Percentiles rank a stretch among this genome's conserved stretches.
Conservation (phyloP, 2,797 vertebrate genomes). For the Scolopax rusticola region DNA sequence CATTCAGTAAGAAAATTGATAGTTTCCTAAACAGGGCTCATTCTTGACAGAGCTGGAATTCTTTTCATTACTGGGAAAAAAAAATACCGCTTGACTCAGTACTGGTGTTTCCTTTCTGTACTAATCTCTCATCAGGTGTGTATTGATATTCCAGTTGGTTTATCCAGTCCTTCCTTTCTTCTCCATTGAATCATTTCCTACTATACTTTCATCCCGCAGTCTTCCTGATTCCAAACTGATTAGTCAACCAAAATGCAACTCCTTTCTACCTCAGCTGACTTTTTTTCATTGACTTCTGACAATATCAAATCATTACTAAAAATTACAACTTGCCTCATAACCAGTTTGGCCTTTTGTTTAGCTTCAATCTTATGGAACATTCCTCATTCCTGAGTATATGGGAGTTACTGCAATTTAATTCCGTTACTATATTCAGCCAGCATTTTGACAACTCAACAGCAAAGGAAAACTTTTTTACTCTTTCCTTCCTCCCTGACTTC, state of each 20-base stretch:
- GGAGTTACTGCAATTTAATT: conserved; percentile 24
- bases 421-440: neutral
- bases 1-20: neutral
- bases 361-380: neutral
- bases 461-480: conserved; percentile 42
- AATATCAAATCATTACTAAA: conserved; percentile 13
- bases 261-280: neutral
- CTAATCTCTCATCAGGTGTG: neutral
- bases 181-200: conserved; percentile 72
- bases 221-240: conserved; percentile 37
- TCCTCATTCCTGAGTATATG: conserved; percentile 13
- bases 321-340: conserved; percentile 23
- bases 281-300: neutral
- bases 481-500: conserved; percentile 55
- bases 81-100: neutral
- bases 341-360: conserved; percentile 27
- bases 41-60: neutral
- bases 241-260: neutral
- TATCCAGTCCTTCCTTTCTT: conserved; percentile 35
- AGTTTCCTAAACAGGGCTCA: neutral
- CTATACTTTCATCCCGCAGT: neutral
- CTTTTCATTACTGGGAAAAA: neutral
- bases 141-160: neutral
- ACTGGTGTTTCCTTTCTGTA: neutral
- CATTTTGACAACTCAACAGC: conserved; percentile 24